Evolutionary conservation across 2,797 vertebrate genomes (phyloP).

Genomic region (Acanthurus lineatus): DNA sequence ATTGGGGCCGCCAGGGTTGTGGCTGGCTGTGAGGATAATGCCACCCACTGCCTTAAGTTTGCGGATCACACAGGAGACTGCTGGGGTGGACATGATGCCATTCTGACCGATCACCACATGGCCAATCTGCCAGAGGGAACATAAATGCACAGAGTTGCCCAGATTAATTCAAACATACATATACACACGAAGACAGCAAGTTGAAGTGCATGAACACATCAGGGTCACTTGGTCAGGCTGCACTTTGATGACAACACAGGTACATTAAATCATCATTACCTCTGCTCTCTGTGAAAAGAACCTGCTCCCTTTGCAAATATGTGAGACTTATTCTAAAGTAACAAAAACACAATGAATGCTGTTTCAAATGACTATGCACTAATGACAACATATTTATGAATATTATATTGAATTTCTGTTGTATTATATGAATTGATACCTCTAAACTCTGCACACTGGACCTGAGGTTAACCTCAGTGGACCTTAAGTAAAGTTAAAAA

Average conservation of each 20-base stretch:
- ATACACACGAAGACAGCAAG: not conserved
- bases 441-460: too few species aligned
- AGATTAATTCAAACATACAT: not conserved
- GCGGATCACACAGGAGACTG: constrained; percentile 97
- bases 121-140: constrained; percentile 87
- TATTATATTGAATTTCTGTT: too few species aligned
- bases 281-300: too few species aligned
- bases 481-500: not conserved
- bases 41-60: constrained; percentile 96
- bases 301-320: too few species aligned
- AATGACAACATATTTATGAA: too few species aligned
- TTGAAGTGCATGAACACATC: not conserved
- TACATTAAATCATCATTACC: not conserved
- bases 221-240: not conserved
- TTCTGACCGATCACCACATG: constrained; percentile 96
- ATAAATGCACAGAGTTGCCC: not conserved
- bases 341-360: too few species aligned
- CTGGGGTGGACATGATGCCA: constrained; percentile 97
- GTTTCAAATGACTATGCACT: too few species aligned
- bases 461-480: too few species aligned
- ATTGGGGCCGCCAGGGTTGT: constrained; percentile 95
- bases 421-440: too few species aligned
- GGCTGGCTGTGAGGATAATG: constrained; percentile 97
- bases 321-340: too few species aligned
- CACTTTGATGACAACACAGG: not conserved